phyloP scores from a whole-genome alignment of 1,140 invertebrate genomes.

The Hyphantria cunea region DNA sequence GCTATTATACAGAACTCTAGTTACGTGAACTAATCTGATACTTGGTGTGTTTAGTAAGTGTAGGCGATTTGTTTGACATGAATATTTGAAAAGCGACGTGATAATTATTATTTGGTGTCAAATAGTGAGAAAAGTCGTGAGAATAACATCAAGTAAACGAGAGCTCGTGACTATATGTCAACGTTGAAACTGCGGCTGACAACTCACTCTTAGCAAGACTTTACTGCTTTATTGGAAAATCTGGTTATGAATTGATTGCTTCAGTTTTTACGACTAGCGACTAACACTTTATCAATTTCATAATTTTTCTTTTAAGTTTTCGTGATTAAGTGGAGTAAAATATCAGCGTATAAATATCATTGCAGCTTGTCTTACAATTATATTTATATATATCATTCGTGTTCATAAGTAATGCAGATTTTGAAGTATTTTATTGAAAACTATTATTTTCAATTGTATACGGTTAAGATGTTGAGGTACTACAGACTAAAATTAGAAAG shows the following conservation, averaged over 20 bases:
- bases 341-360: not conserved
- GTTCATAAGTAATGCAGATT: too few species aligned
- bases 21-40: conserved; percentile 18
- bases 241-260: conserved; percentile 17
- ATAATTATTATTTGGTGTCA: conserved; percentile 36
- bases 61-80: conserved; percentile 25
- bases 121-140: conserved; percentile 40
- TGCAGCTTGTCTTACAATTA: not conserved
- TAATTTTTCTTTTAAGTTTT: not conserved
- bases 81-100: conserved; percentile 32
- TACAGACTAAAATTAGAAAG: not conserved
- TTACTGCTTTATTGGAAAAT: conserved; percentile 5
- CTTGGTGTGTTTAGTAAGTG: conserved; percentile 21
- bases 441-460: too few species aligned
- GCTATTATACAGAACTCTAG: conserved; percentile 11
- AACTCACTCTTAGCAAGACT: conserved; percentile 9
- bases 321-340: conserved; percentile 4
- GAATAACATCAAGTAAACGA: conserved; percentile 32
- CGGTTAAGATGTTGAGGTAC: too few species aligned
- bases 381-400: too few species aligned
- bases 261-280: not conserved
- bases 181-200: not conserved
- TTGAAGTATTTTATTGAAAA: too few species aligned
- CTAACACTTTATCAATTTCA: conserved; percentile 3
- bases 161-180: conserved; percentile 20